Evolutionary conservation across 2,888 invertebrate species (phyloP).

Genomic region (Eumerus sabulonum): DNA sequence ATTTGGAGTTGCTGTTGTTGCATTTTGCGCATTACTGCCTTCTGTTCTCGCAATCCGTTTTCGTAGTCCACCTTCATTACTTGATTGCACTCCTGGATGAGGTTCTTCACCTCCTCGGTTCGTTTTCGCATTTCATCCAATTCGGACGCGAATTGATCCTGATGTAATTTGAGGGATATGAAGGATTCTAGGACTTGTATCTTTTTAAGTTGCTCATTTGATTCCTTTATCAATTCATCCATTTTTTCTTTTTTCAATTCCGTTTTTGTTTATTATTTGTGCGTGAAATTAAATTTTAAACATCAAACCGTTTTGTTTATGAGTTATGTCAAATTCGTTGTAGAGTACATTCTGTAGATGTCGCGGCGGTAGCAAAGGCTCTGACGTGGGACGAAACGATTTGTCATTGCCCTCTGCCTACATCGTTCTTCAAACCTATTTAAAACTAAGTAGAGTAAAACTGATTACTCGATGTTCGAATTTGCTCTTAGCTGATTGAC

Average conservation of each 20-base stretch:
- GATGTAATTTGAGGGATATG: slow-evolving; percentile 70
- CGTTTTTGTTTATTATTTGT: background rate
- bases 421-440: no score
- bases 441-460: no score
- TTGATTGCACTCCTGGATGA: slow-evolving; percentile 64
- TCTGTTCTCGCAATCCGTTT: slow-evolving; percentile 60
- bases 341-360: background rate
- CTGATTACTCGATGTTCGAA: no score
- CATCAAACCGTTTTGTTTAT: background rate
- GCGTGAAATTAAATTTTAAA: no score
- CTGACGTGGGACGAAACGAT: no score
- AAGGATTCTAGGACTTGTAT: slow-evolving; percentile 70
- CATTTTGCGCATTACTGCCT: slow-evolving; percentile 69
- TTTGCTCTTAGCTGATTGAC: no score
- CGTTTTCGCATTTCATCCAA: slow-evolving; percentile 50
- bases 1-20: slow-evolving; percentile 69
- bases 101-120: slow-evolving; percentile 55
- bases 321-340: background rate
- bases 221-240: slow-evolving; percentile 34
- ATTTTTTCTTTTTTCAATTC: slow-evolving; percentile 8
- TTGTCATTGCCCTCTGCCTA: no score
- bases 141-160: slow-evolving; percentile 66
- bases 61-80: slow-evolving; percentile 66
- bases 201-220: slow-evolving; percentile 40
- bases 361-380: background rate